Percentiles rank a stretch among this genome's conserved stretches.
phyloP scores from a whole-genome alignment of 2,797 vertebrate species.

The Erethizon dorsatum region DNA sequence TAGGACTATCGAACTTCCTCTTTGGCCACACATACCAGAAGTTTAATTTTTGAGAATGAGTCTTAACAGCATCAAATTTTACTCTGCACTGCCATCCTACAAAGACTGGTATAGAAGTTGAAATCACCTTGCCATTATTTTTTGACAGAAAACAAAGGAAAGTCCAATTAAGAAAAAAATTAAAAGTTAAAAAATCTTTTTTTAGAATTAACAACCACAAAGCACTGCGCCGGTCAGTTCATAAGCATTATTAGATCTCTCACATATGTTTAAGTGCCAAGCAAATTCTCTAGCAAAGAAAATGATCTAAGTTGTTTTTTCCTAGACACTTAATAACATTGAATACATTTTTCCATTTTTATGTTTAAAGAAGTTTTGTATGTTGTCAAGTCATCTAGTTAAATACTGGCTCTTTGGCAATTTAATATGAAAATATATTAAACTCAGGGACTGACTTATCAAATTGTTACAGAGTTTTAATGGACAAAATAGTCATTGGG shows the following conservation, averaged over 20 bases:
- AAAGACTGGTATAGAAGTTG: neutral
- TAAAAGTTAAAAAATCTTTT: neutral
- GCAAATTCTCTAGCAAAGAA: neutral
- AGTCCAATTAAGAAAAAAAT: neutral
- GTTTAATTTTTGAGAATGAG: neutral
- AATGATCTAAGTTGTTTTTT: neutral
- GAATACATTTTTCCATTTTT: constrained; percentile 22
- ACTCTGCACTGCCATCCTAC: neutral
- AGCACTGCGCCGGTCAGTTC: constrained; percentile 8
- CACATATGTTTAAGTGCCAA: neutral
- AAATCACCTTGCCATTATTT: neutral
- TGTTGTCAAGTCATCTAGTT: neutral
- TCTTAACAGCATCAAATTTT: neutral
- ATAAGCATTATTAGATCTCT: constrained; percentile 5
- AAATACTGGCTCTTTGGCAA: constrained; percentile 17
- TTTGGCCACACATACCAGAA: neutral
- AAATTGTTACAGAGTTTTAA: neutral
- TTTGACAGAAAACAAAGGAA: constrained; percentile 34
- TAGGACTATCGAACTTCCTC: neutral
- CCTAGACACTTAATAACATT: neutral
- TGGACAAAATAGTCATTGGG: neutral
- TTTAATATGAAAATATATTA: constrained; percentile 5
- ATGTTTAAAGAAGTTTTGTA: neutral
- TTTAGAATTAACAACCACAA: neutral
- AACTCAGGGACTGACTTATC: neutral